Base-by-base conservation (phyloP, 2,113 vertebrate genomes). In the Ovis aries region DNA sequence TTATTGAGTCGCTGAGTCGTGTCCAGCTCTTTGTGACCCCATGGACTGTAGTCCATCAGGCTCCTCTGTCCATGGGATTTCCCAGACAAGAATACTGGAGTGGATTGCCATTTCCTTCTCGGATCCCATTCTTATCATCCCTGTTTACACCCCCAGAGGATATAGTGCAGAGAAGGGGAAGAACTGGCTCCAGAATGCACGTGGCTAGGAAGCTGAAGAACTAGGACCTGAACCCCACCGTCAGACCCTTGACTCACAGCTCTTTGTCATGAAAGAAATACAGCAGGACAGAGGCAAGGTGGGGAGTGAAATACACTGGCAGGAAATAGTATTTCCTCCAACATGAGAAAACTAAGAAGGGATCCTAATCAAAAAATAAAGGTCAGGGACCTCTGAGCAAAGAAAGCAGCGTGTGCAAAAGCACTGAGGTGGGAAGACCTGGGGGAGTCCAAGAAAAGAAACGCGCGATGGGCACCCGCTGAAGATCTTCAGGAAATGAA, bases 381-480 rank as follows among this genome's bases (percentile, higher is more conserved):
- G 12, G 45, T 27, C 83, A 50, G n/a, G 52, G 48, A 59, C 23
- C 31, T 52, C 48, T 23, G 52, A 80, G 67, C 36, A 14, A 59
- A 80, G 36, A 67, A 29, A 21, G n/a, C 16, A 13, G 50, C 3
- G 21, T 29, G 19, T 27, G 83, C 62, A 62, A 25, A 89, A 71
- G 14, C 40, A 36, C 25, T 59, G 55, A n/a, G n/a, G 60, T n/a
- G 48, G n/a, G 16, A n/a, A 43, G 48, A 60, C 15, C 16, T 29
- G 15, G 10, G 14, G 3, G 14, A 17, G 12, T 60, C 57, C 55
- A 25, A 60, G 85, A 53, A 40, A 31, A 29, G 43, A 25, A 59
- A 11, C 0, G 0, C 0, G 0, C 7, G 1, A 0, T 12, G 27
- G 21, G 33, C 36, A 21, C 14, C 55, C 48, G 23, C 6, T 6